Conservation (phyloP, 2,797 vertebrate genomes). For the Heterohyrax brucei region DNA sequence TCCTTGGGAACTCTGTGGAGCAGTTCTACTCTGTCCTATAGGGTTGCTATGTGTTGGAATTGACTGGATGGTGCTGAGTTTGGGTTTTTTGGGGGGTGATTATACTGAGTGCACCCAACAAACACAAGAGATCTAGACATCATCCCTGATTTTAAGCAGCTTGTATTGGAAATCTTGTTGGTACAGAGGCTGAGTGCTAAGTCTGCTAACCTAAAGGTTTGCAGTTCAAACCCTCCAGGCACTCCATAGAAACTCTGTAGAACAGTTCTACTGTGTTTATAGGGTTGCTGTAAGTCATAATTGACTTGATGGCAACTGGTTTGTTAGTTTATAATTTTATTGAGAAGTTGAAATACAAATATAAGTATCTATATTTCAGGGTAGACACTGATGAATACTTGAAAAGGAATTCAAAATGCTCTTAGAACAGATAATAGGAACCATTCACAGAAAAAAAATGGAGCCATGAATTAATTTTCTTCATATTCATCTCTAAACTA, state of each 20-base stretch:
- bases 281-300: too few species aligned
- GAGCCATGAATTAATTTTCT: not conserved
- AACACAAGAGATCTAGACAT: conserved; percentile 4
- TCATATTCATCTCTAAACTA: not conserved
- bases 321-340: not conserved
- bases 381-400: conserved; percentile 18
- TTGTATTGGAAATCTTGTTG: not conserved
- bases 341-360: conserved; percentile 26
- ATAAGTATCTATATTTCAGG: not conserved
- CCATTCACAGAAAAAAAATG: not conserved
- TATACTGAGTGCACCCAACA: not conserved
- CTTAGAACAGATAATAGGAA: not conserved
- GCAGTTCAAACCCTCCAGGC: too few species aligned
- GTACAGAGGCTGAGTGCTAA: too few species aligned
- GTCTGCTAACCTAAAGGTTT: too few species aligned
- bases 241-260: too few species aligned
- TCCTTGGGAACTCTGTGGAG: too few species aligned
- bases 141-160: not conserved
- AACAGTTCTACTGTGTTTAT: too few species aligned
- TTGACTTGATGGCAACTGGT: too few species aligned
- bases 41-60: too few species aligned
- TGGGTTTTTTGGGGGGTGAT: too few species aligned
- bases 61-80: too few species aligned
- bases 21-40: too few species aligned
- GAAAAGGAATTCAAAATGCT: conserved; percentile 10